Conservation (phyloP, 23 tunicate genomes). For the Aplidium turbinatum region DNA sequence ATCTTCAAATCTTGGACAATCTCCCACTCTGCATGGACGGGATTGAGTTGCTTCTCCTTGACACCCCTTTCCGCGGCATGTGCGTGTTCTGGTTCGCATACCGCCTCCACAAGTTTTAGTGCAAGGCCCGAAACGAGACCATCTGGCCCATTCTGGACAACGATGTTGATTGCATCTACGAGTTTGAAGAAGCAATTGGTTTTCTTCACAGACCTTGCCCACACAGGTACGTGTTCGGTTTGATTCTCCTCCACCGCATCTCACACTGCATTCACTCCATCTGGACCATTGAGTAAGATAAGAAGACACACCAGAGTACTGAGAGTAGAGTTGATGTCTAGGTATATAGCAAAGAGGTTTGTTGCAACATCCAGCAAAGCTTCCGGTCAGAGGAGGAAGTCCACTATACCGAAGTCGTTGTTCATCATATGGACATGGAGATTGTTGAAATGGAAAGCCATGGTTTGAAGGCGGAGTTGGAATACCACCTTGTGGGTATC, state of each 20-base stretch:
- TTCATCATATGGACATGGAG: constrained; percentile 54
- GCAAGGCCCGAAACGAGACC: background rate
- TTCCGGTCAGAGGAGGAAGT: constrained; percentile 60
- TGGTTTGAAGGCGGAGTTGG: too few relatives aligned
- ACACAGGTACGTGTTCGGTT: constrained; percentile 36
- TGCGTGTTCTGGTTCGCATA: background rate
- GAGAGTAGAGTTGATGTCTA: constrained; percentile 1
- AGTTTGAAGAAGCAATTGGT: background rate
- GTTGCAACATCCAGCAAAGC: constrained; percentile 76
- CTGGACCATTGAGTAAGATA: constrained; percentile 33
- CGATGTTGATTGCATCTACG: constrained; percentile 33
- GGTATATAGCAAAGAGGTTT: constrained; percentile 60
- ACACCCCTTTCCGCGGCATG: constrained; percentile 21
- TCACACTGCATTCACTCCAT: constrained; percentile 32
- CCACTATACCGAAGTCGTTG: constrained; percentile 6
- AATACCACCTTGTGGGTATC: too few relatives aligned
- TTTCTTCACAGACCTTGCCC: background rate
- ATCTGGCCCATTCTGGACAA: constrained; percentile 23
- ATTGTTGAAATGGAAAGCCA: background rate
- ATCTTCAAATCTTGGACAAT: background rate
- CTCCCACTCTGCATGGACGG: background rate
- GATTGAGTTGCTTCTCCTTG: background rate
- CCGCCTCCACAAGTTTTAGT: background rate
- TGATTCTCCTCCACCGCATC: constrained; percentile 35
- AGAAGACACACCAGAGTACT: constrained; percentile 37